Percentiles rank a stretch among this genome's conserved stretches.
These are phyloP conservation scores for Anadara kagoshimensis DNA, from an alignment of 1,140 invertebrate species.

Conservation along the genomic window DNA sequence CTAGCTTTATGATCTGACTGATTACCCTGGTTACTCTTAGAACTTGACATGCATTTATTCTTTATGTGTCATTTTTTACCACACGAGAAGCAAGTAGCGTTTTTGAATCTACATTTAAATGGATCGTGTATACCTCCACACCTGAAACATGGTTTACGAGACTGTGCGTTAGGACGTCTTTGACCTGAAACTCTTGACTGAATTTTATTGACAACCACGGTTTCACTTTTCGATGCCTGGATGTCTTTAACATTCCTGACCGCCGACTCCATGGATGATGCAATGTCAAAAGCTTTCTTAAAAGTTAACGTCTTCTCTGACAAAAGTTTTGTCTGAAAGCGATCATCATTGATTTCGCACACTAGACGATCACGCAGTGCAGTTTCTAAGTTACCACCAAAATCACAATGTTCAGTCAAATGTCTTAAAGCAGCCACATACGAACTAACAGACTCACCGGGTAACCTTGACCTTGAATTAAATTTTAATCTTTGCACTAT, in stretches of 20 bases:
- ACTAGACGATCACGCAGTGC: constrained; percentile 29
- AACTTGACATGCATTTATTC: not conserved
- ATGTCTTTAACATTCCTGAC: constrained; percentile 26
- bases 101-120: not conserved
- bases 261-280: constrained; percentile 32
- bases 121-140: not conserved
- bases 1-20: too few relatives aligned
- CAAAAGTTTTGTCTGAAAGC: constrained; percentile 21
- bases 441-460: constrained; percentile 1
- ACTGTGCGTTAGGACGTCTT: too few relatives aligned
- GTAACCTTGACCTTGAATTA: constrained; percentile 3
- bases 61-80: not conserved
- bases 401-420: constrained; percentile 30
- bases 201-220: too few relatives aligned
- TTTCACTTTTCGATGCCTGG: too few relatives aligned
- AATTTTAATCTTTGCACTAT: constrained; percentile 32
- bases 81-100: not conserved
- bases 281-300: constrained; percentile 30
- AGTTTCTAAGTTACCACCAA: constrained; percentile 16
- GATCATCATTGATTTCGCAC: constrained; percentile 11
- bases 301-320: constrained; percentile 18
- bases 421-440: constrained; percentile 20
- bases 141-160: too few relatives aligned
- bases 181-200: too few relatives aligned
- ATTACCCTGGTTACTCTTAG: not conserved